These are phyloP conservation scores for Silurus glanis DNA, from an alignment of 2,113 vertebrate genomes.

Conservation along the genomic window DNA sequence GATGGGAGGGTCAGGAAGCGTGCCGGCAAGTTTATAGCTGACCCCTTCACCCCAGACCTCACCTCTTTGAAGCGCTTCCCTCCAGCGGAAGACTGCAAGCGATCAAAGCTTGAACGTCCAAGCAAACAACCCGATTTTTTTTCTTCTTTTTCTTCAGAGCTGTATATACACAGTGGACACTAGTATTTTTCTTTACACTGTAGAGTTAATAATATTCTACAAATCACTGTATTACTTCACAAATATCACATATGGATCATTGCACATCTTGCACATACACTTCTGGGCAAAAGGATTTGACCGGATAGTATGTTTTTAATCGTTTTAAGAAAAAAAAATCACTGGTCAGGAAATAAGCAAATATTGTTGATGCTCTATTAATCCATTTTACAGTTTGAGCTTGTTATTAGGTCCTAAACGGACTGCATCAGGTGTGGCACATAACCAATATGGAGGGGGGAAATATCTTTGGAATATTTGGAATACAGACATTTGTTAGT, in stretches of 20 bases:
- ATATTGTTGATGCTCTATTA: no score
- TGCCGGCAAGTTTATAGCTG: not conserved
- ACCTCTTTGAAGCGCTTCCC: slow-evolving; percentile 9
- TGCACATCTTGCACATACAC: not conserved
- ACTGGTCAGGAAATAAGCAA: no score
- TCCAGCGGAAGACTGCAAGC: not conserved
- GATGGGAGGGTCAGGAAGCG: not conserved
- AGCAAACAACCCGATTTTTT: not conserved
- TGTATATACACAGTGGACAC: not conserved
- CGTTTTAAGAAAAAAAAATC: no score
- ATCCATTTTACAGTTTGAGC: no score
- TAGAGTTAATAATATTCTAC: not conserved
- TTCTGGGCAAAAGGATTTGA: no score
- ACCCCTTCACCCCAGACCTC: slow-evolving; percentile 3
- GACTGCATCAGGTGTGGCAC: no score
- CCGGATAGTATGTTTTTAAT: no score
- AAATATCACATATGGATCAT: not conserved
- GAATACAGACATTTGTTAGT: no score
- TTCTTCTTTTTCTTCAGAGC: not conserved
- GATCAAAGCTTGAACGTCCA: not conserved
- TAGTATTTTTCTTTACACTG: not conserved
- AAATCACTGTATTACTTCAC: not conserved
- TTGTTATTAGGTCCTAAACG: no score
- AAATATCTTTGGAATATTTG: no score
- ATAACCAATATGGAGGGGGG: no score